phyloP scores from a whole-genome alignment of 1,140 invertebrate species.

The Musca vetustissima region DNA sequence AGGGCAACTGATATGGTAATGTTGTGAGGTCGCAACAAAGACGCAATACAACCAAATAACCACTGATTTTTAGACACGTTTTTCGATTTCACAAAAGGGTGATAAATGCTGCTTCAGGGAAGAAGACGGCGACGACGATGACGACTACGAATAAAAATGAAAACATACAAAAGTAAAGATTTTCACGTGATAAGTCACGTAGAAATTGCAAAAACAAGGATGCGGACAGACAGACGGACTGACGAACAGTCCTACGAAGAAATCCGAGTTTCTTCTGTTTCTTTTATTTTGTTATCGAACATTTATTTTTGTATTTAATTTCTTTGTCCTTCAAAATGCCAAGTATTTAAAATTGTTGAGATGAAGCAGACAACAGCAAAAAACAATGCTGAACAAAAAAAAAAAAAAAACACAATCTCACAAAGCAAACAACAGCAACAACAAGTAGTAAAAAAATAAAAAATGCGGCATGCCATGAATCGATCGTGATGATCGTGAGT shows the following conservation, averaged over 20 bases:
- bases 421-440: neutral
- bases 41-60: neutral
- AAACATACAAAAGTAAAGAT: conserved; percentile 10
- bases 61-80: conserved; percentile 15
- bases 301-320: conserved; percentile 7
- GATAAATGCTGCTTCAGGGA: conserved; percentile 16
- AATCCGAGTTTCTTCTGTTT: neutral
- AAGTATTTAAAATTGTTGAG: too few species aligned
- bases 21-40: neutral
- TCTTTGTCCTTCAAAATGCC: conserved; percentile 18
- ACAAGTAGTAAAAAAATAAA: too few species aligned
- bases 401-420: neutral
- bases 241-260: too few species aligned
- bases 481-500: conserved; percentile 20
- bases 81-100: conserved; percentile 9
- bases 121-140: too few species aligned
- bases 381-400: neutral
- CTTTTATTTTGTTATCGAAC: neutral
- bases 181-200: conserved; percentile 18
- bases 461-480: too few species aligned
- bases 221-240: too few species aligned
- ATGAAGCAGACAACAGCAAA: neutral
- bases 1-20: neutral
- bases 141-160: too few species aligned
- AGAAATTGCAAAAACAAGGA: too few species aligned